Percentiles rank a stretch among this genome's conserved stretches.
Conservation (phyloP, 2,888 invertebrate species). For the Uropetala carovei region DNA sequence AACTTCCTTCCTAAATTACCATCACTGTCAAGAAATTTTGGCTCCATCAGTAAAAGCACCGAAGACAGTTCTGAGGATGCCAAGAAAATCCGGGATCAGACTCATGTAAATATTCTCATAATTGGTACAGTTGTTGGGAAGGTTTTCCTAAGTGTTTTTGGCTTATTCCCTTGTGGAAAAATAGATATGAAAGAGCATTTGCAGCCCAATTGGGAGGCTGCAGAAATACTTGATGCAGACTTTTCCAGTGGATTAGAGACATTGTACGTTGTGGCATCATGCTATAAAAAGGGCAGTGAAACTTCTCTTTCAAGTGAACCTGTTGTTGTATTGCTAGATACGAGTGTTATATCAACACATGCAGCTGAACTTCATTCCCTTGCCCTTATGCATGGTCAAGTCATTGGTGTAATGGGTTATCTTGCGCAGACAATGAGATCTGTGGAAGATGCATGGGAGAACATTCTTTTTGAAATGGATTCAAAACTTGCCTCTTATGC, state of each 20-base stretch:
- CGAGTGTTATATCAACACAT: constrained; percentile 81
- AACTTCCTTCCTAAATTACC: constrained; percentile 78
- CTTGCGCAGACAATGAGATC: constrained; percentile 87
- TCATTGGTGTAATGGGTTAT: constrained; percentile 83
- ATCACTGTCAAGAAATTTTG: constrained; percentile 74
- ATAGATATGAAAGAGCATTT: constrained; percentile 77
- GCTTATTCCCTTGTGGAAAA: constrained; percentile 88
- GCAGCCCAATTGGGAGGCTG: constrained; percentile 36
- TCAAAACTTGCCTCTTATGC: constrained; percentile 94
- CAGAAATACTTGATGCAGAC: constrained; percentile 78
- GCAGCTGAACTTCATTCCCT: constrained; percentile 84
- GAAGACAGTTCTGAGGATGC: constrained; percentile 74
- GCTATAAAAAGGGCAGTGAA: constrained; percentile 13
- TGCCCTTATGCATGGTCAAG: constrained; percentile 85
- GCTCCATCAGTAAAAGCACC: constrained; percentile 71
- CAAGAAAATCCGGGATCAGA: constrained; percentile 80
- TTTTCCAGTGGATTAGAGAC: constrained; percentile 84
- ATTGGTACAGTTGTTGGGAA: constrained; percentile 87
- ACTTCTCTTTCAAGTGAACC: constrained; percentile 22
- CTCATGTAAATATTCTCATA: constrained; percentile 85
- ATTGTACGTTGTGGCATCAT: constrained; percentile 80
- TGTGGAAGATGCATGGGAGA: constrained; percentile 95
- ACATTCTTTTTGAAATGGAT: constrained; percentile 94
- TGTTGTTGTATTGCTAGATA: constrained; percentile 76
- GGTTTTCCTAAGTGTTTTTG: constrained; percentile 85